phyloP scores from a whole-genome alignment of 2,797 vertebrate species.

The Sebastiscus tertius region DNA sequence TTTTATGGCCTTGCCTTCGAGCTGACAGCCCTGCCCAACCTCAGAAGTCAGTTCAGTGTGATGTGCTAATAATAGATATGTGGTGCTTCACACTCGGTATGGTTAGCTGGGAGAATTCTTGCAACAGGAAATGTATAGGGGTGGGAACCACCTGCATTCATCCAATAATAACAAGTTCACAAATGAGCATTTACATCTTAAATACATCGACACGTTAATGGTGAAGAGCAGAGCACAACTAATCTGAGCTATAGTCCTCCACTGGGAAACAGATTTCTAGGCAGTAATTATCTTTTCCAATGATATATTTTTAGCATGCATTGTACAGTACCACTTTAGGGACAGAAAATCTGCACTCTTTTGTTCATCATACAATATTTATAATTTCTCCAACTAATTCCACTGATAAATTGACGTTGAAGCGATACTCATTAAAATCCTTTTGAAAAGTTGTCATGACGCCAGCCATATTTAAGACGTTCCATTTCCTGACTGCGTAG shows the following conservation, averaged over 20 bases:
- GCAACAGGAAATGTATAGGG: slow-evolving; percentile 31
- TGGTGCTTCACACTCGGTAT: slow-evolving; percentile 18
- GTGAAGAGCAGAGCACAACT: slow-evolving; percentile 1
- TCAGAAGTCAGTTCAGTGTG: slow-evolving; percentile 32
- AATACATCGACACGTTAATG: slow-evolving; percentile 1
- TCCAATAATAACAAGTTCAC: slow-evolving; percentile 31
- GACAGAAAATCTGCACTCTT: background rate
- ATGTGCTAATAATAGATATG: slow-evolving; percentile 58
- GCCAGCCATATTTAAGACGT: slow-evolving; percentile 1
- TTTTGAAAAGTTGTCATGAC: background rate
- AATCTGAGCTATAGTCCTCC: slow-evolving; percentile 10
- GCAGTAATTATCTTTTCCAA: slow-evolving; percentile 17
- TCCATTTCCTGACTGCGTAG: background rate
- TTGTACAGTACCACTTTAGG: background rate
- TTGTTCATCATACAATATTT: background rate
- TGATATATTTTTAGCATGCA: slow-evolving; percentile 6
- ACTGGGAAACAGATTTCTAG: background rate
- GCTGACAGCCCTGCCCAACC: slow-evolving; percentile 16
- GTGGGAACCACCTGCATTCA: slow-evolving; percentile 51
- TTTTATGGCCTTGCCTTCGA: slow-evolving; percentile 35
- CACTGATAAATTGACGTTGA: background rate
- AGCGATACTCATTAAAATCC: background rate
- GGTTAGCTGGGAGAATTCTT: background rate
- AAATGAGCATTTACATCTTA: slow-evolving; percentile 44
- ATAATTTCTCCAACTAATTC: background rate